A percentile compares a stretch with the other conserved stretches of the same genome.
Evolutionary conservation across 2,113 vertebrate species (phyloP).

Genomic region (Oreochromis tanganicae): DNA sequence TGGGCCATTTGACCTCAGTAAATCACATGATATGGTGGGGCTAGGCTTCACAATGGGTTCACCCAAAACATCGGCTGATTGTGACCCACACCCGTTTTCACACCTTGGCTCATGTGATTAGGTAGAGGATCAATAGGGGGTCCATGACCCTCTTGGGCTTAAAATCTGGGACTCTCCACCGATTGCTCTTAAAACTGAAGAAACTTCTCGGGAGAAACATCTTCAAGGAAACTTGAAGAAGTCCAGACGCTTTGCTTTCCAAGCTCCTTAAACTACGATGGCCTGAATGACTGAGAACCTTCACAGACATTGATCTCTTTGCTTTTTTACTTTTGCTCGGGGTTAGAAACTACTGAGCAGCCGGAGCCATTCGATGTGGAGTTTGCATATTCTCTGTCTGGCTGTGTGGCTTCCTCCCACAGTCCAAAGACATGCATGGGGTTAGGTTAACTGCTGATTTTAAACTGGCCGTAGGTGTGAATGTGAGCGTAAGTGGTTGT

Average conservation of each 20-base stretch:
- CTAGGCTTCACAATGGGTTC: background rate
- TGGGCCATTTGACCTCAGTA: rapidly evolving
- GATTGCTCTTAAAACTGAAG: background rate
- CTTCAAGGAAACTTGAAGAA: background rate
- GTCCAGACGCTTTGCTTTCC: background rate
- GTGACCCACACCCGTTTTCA: background rate
- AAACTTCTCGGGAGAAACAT: background rate
- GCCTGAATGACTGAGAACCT: background rate
- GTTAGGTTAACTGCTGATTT: background rate
- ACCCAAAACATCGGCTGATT: rapidly evolving
- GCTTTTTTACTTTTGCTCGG: background rate
- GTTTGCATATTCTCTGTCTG: background rate
- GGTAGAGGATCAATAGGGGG: background rate
- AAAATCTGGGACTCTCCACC: background rate
- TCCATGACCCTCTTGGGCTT: rapidly evolving
- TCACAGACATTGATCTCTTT: background rate
- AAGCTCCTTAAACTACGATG: rapidly evolving
- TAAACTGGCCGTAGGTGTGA: background rate
- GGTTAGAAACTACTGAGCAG: background rate
- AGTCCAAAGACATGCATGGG: background rate
- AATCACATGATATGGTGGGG: background rate
- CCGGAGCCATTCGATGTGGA: background rate
- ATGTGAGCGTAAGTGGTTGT: background rate
- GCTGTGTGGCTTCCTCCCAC: background rate
- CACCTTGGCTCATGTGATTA: background rate